Conservation (phyloP, 1,140 invertebrate genomes). For the Brachionus asplanchnoidis region DNA sequence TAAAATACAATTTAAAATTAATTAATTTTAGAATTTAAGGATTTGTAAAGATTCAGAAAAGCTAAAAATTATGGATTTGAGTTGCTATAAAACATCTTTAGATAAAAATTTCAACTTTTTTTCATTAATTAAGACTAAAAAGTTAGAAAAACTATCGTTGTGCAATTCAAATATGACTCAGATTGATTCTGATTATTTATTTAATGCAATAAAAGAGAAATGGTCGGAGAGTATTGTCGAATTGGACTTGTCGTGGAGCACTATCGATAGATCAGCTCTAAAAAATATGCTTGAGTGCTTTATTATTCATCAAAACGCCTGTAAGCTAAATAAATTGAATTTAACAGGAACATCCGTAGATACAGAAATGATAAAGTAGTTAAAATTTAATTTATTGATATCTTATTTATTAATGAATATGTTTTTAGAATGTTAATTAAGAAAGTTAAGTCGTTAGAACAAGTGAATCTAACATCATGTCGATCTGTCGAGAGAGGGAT, state of each 20-base stretch:
- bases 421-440: background rate
- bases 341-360: slow-evolving; percentile 22
- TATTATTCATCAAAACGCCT: background rate
- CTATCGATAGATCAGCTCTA: background rate
- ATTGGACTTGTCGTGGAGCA: slow-evolving; percentile 21
- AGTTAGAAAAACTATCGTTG: background rate
- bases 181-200: background rate
- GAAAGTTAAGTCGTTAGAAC: background rate
- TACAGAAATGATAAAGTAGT: slow-evolving; percentile 19
- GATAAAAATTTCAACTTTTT: slow-evolving; percentile 35
- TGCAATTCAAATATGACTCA: background rate
- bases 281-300: background rate
- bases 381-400: background rate
- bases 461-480: slow-evolving; percentile 35
- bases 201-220: background rate
- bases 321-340: background rate
- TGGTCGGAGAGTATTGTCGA: background rate
- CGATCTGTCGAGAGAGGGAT: slow-evolving; percentile 10
- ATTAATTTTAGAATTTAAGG: slow-evolving; percentile 11
- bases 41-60: slow-evolving; percentile 38
- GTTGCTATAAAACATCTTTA: slow-evolving; percentile 15
- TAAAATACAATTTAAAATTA: background rate
- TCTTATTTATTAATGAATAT: background rate
- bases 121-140: background rate
- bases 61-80: background rate